Evolutionary conservation across 2,113 vertebrate species (phyloP), one percentile per base, ranked within the genome.

Genomic region (Heterotilapia buettikoferi): DNA sequence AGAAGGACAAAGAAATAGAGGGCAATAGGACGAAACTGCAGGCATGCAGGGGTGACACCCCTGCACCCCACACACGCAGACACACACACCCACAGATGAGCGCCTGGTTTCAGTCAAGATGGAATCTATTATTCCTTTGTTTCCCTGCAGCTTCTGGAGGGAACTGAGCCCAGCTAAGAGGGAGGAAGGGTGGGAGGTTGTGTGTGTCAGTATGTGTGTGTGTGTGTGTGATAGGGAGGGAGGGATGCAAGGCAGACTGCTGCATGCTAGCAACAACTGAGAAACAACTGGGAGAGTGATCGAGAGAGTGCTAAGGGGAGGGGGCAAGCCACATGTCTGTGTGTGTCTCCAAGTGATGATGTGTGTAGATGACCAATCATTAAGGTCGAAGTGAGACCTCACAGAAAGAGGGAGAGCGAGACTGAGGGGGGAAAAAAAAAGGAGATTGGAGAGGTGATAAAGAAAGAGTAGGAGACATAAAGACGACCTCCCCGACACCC

Each of bases 91-190:
- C 14, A 76, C 66, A 85, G 24, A 61, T 33, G 11, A 83, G 85
- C 50, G 84, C 29, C 76, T 81, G 56, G 40, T 88, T 86, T 86
- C 85, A 84, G 90, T 91, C 87, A 92, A 93, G 92, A 94, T 92
- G 92, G 88, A 90, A 92, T 93, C 87, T 87, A 93, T 92, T 92
- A 94, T 92, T 84, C 88, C 92, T 93, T 95, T 95, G 94, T 94
- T 91, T 91, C 82, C 86, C 90, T 63, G 89, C 86, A 93, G 92
- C 88, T 90, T 91, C 86, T 92, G 90, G 88, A 83, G 89, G 84
- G 90, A 93, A 88, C 89, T 83, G 82, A 89, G 84, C 84, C 73
- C 2, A 13, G 45, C 59, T 29, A 54, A 81, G 73, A 71, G 59
- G 24, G 57, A 33, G 71, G 71, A 33, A 82, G 71, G 38, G 81